These are phyloP conservation scores for Danio aesculapii DNA, from an alignment of 2,797 vertebrate species.

Conservation along the genomic window DNA sequence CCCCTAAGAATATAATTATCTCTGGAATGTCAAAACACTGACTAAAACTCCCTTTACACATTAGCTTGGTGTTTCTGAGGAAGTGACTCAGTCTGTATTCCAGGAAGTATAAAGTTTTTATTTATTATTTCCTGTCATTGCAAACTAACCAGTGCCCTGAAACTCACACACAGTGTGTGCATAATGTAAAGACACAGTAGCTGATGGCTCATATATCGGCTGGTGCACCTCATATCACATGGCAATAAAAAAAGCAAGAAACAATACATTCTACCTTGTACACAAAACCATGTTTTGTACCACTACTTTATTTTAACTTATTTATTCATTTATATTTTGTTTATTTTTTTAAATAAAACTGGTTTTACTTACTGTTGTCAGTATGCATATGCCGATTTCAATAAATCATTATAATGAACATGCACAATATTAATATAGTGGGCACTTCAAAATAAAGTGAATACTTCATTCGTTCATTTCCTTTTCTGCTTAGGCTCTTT, in stretches of 20 bases:
- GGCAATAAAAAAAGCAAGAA: background rate
- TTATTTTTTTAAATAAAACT: no score
- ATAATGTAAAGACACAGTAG: background rate
- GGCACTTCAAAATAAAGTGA: no score
- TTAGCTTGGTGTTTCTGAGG: background rate
- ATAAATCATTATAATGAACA: no score
- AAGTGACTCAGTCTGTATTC: conserved; percentile 1
- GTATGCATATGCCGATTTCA: no score
- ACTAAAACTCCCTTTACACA: background rate
- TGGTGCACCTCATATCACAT: background rate
- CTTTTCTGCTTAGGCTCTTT: no score
- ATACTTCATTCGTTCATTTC: no score
- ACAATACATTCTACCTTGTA: background rate
- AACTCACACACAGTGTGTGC: background rate
- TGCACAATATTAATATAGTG: no score
- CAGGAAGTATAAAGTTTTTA: conserved; percentile 36
- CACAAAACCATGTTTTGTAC: background rate
- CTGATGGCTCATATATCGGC: background rate
- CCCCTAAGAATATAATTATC: background rate
- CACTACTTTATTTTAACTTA: background rate
- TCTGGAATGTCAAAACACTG: background rate
- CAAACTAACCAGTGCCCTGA: background rate
- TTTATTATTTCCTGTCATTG: conserved; percentile 39
- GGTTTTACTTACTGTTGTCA: no score
- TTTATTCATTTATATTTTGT: background rate